phyloP scores from a whole-genome alignment of 2,797 vertebrate species.

The Sebastes reedi region DNA sequence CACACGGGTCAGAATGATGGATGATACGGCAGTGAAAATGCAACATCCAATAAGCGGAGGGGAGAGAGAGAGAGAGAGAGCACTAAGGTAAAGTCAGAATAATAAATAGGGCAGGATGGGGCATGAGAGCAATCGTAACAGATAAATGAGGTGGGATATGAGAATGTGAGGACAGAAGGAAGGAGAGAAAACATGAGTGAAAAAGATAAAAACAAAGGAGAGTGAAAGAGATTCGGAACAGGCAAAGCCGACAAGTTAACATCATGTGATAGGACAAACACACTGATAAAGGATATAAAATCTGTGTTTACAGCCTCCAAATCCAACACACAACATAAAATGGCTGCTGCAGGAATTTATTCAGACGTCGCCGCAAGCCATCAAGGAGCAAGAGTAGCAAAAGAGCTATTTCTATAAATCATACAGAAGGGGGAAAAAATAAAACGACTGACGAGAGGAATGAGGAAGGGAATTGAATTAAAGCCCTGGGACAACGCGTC shows the following conservation, averaged over 20 bases:
- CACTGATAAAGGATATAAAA: conserved; percentile 1
- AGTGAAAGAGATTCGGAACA: background rate
- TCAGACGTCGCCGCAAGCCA: conserved; percentile 24
- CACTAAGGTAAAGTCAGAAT: conserved; percentile 20
- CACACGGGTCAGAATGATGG: conserved; percentile 61
- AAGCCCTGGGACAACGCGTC: conserved; percentile 34
- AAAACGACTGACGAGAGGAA: conserved; percentile 47
- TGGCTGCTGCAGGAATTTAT: conserved; percentile 27
- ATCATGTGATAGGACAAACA: background rate
- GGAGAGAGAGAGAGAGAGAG: background rate
- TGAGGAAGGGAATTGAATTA: conserved; percentile 57
- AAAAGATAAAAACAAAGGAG: background rate
- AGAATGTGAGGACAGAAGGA: background rate
- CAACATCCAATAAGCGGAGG: conserved; percentile 42
- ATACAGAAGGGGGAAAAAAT: conserved; percentile 34
- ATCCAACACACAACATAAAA: conserved; percentile 2
- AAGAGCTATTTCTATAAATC: conserved; percentile 64
- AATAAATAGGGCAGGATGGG: conserved; percentile 22
- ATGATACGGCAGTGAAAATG: conserved; percentile 58
- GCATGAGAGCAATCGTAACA: background rate
- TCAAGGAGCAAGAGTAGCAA: conserved; percentile 25
- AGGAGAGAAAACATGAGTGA: background rate
- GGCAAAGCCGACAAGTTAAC: background rate
- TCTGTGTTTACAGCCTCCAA: background rate
- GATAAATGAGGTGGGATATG: background rate